Conservation (phyloP, 53 echinoderm and acorn worm genomes). For the Zoroaster sp. region DNA sequence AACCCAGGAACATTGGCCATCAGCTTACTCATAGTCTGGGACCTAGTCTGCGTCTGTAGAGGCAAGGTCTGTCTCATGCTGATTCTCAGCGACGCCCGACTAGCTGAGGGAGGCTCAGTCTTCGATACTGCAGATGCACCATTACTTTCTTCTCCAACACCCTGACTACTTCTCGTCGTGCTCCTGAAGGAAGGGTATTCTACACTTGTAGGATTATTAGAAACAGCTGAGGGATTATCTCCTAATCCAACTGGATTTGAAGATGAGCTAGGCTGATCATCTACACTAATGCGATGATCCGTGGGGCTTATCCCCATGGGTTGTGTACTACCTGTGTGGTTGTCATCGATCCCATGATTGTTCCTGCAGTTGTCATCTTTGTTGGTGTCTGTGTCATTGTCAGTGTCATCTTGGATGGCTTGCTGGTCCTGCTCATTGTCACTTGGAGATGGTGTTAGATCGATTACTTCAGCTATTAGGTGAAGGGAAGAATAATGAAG, state of each 20-base stretch:
- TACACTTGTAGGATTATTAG: background rate
- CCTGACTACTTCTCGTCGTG: background rate
- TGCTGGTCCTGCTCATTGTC: conserved; percentile 31
- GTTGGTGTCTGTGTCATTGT: conserved; percentile 15
- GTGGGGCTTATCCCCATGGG: background rate
- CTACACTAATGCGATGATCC: background rate
- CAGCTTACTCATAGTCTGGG: conserved; percentile 90
- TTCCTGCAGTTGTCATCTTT: conserved; percentile 20
- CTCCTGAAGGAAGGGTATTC: background rate
- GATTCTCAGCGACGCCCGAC: conserved; percentile 37
- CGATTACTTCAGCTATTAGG: conserved; percentile 24
- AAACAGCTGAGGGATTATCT: background rate
- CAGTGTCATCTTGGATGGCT: conserved; percentile 11
- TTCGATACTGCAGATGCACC: background rate
- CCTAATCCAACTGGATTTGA: background rate
- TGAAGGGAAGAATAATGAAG: background rate
- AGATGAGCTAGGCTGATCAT: background rate
- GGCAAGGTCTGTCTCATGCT: conserved; percentile 49
- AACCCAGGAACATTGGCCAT: conserved; percentile 87
- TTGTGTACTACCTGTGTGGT: background rate
- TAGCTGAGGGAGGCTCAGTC: conserved; percentile 1
- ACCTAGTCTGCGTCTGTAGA: conserved; percentile 59
- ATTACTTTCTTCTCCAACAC: background rate
- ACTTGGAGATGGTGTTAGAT: conserved; percentile 44
- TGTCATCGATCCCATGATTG: conserved; percentile 12